Base-by-base conservation (phyloP, 2,888 invertebrate species). In the Tuta absoluta region DNA sequence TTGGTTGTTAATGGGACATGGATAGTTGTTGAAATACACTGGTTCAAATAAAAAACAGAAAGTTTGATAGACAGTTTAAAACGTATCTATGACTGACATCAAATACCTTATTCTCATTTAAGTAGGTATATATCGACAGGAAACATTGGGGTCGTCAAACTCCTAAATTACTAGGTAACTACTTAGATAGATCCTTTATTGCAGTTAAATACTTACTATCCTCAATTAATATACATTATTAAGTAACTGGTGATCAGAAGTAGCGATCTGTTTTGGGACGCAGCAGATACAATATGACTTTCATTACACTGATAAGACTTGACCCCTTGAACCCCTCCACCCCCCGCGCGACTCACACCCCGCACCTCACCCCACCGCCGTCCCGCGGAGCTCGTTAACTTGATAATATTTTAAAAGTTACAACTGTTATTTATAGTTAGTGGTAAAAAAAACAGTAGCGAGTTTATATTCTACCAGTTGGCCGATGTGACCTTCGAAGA, bases 261-360 rank as follows among this genome's bases (percentile, higher is more conserved):
- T 12, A 23, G 23, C n/a, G 56, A 56, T 56, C 56, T 24, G 56
- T 56, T 56, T 56, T 23, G 56, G 56, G 56, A 23, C 56, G 56
- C 56, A 56, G 56, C 56, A 56, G 56, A 56, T 56, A 56, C 28
- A 58, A 33, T 17, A 58, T 58, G 58, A 58, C 58, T 58, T 58
- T 58, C 58, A 58, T 58, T 28, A 19, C 45, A 66, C 80, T 78
- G 84, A 84, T 84, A 84, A 81, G 78, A 74, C 66, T 68, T 78
- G 84, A 79, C 81, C 66, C 65, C 68, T 63, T 64, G 49, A 66
- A 41, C 66, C 49, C 33, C 64, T 60, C 59, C 49, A 66, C 51
- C n/a, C 68, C 11, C 65, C 38, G 58, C 56, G 19, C 63, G 53
- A 19, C 24, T 24, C 41, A 14, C 41, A n/a, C 41, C 41, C 41